A percentile compares a stretch with the other conserved stretches of the same genome.
Conservation (phyloP, 2,888 invertebrate genomes). For the Nudaria mundana region DNA sequence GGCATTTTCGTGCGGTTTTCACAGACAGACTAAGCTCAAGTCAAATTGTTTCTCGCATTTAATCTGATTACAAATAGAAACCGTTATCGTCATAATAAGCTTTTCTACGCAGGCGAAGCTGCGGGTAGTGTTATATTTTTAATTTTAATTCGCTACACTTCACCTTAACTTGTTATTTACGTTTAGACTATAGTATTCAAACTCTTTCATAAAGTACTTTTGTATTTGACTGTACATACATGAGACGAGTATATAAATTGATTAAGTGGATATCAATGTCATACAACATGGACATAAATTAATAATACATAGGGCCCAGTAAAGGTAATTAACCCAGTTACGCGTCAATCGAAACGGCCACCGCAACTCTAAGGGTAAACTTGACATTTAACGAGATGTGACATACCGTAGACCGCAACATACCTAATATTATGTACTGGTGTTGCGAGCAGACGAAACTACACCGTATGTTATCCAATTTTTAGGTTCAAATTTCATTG, state of each 20-base stretch:
- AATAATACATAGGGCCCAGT: conserved; percentile 7
- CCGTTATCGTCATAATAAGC: too few relatives aligned
- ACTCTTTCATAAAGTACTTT: too few relatives aligned
- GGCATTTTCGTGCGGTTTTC: too few relatives aligned
- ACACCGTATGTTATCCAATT: not conserved
- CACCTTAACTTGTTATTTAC: too few relatives aligned
- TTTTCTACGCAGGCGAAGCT: too few relatives aligned
- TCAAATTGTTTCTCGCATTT: too few relatives aligned
- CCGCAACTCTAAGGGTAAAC: conserved; percentile 12
- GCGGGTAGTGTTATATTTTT: too few relatives aligned
- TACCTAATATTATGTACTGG: not conserved
- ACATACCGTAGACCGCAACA: not conserved
- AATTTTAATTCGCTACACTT: too few relatives aligned
- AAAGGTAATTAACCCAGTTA: conserved; percentile 19
- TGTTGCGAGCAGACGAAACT: not conserved
- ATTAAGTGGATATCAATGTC: conserved; percentile 1
- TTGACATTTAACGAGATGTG: conserved; percentile 4
- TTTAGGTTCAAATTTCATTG: not conserved
- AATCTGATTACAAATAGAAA: too few relatives aligned
- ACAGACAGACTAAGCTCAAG: too few relatives aligned
- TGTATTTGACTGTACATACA: not conserved
- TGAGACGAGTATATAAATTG: not conserved
- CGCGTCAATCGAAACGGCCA: conserved; percentile 14
- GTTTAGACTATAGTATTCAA: too few relatives aligned
- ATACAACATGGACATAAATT: not conserved